phyloP scores from a whole-genome alignment of 2,113 vertebrate species.

The Catharus minimus region DNA sequence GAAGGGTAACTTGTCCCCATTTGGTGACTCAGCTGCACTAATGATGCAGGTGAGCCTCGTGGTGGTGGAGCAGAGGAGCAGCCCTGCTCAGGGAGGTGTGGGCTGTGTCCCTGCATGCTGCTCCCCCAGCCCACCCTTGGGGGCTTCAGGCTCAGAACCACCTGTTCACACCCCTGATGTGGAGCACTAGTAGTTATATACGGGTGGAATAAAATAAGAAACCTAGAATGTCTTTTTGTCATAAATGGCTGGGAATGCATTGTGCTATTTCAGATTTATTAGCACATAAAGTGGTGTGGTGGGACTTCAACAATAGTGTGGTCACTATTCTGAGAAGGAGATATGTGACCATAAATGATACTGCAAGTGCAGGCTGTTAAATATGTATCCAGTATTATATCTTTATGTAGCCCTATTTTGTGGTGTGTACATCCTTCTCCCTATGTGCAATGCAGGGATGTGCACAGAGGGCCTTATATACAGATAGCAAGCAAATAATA shows the following conservation, averaged over 20 bases:
- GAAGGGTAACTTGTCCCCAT: not conserved
- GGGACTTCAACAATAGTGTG: not conserved
- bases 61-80: not conserved
- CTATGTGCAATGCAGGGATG: not conserved
- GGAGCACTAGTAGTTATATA: not conserved
- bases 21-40: not conserved
- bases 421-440: not conserved
- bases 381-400: not conserved
- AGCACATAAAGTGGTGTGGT: not conserved
- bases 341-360: not conserved
- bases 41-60: rapidly evolving
- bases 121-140: not conserved
- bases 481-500: not conserved
- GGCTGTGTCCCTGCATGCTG: not conserved
- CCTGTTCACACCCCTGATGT: not conserved
- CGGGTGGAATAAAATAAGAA: rapidly evolving
- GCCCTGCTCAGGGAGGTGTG: rapidly evolving
- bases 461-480: not conserved
- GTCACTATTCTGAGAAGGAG: not conserved
- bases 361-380: not conserved
- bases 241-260: not conserved
- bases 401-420: not conserved
- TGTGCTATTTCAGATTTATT: not conserved
- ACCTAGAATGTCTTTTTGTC: not conserved
- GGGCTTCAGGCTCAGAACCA: not conserved